Base-by-base conservation (phyloP, 2,797 vertebrate genomes). In the Rhynchotus rufescens region DNA sequence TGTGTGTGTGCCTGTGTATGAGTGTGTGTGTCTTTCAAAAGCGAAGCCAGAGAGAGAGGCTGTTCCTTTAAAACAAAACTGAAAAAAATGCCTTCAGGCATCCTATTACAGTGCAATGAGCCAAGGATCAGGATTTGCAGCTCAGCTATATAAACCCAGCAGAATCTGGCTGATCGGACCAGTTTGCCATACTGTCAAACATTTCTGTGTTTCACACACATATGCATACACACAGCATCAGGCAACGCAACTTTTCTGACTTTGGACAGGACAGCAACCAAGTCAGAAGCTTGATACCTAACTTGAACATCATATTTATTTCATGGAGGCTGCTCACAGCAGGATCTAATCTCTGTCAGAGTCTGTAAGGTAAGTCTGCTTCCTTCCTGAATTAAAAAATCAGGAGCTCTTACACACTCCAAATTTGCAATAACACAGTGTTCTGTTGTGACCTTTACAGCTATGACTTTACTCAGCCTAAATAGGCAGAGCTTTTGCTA, bases 81-180 rank as follows among this genome's bases (percentile, higher is more conserved):
- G 95, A 86, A 96, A 95, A 94, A 87, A 93, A 84, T 94, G 97
- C 96, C 97, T 97, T 92, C 94, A 98, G 98, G 98, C 98, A 80
- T 98, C 98, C 97, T 97, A 96, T 98, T 98, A 98, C 98, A 98
- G 96, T 73, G 97, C 97, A 97, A 95, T 84, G 97, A 97, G 97
- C 97, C 95, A 95, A 93, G 93, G 96, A 94, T 92, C 72, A 91
- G 91, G 90, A 93, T 97, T 94, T 95, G 94, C 93, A 79, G 81
- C 97, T 98, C 95, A 92, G 80, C 97, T 98, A 98, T 98, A 98
- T 98, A 98, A 98, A 96, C 95, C 91, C 97, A 23, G 97, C 88
- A 91, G 96, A 96, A 97, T 95, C 97, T 94, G 97, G 95, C 94
- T 94, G 94, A 91, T 71, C 52, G n/a, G 96, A 89, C 87, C 95